Conservation (phyloP, 2,113 vertebrate genomes). For the Cnemophilus loriae region DNA sequence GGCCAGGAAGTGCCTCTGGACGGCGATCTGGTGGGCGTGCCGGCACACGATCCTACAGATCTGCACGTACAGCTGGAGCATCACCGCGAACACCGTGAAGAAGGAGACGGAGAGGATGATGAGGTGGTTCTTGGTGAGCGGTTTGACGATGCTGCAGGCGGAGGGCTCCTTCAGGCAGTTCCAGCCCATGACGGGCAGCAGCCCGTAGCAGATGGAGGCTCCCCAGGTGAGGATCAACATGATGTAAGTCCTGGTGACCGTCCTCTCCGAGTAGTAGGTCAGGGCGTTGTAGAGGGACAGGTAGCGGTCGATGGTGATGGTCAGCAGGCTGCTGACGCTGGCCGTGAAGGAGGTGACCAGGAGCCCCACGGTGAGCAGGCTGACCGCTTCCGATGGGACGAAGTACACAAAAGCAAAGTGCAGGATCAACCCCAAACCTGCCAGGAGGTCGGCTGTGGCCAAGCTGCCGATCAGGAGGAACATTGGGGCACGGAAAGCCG, state of each 20-base stretch:
- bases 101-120: constrained; percentile 83
- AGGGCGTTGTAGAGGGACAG: constrained; percentile 89
- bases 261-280: constrained; percentile 86
- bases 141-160: constrained; percentile 81
- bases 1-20: constrained; percentile 87
- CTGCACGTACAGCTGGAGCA: constrained; percentile 88
- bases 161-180: constrained; percentile 80
- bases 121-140: constrained; percentile 85
- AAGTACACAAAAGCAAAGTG: constrained; percentile 87
- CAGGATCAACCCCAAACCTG: constrained; percentile 84
- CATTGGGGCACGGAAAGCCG: constrained; percentile 82
- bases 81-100: constrained; percentile 79
- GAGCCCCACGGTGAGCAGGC: constrained; percentile 82
- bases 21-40: constrained; percentile 92
- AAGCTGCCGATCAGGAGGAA: constrained; percentile 90
- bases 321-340: constrained; percentile 87
- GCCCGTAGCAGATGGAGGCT: constrained; percentile 77
- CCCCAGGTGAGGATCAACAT: constrained; percentile 87
- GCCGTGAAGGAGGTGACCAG: constrained; percentile 87
- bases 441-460: constrained; percentile 87
- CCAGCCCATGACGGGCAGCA: constrained; percentile 88
- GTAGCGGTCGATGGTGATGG: constrained; percentile 92
- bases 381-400: constrained; percentile 71
- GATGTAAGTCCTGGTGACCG: constrained; percentile 80
- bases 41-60: constrained; percentile 86